These are phyloP conservation scores for Drosophila hamatofila DNA, from an alignment of 2,888 invertebrate species.

Conservation along the genomic window DNA sequence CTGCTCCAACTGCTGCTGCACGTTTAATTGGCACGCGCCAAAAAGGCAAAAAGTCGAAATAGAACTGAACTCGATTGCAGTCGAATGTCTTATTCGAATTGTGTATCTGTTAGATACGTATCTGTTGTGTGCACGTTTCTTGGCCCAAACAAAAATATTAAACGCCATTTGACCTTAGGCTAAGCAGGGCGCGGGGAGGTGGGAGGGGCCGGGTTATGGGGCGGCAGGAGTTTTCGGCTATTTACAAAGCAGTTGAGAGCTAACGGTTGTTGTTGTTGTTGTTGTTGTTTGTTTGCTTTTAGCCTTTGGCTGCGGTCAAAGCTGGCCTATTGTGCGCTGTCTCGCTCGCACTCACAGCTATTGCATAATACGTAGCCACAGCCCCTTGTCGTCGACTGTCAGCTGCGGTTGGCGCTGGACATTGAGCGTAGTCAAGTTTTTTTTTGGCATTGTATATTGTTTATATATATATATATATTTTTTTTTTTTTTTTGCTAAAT, in stretches of 20 bases:
- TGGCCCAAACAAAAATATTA: slow-evolving; percentile 66
- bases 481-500: neutral
- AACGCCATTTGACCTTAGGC: slow-evolving; percentile 81
- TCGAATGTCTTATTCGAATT: slow-evolving; percentile 70
- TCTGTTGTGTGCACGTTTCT: slow-evolving; percentile 45
- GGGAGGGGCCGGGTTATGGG: slow-evolving; percentile 3
- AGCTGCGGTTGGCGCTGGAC: slow-evolving; percentile 49
- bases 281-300: slow-evolving; percentile 61
- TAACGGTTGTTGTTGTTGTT: slow-evolving; percentile 48
- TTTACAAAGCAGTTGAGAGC: slow-evolving; percentile 60
- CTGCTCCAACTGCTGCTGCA: slow-evolving; percentile 24
- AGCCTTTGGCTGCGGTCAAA: slow-evolving; percentile 66
- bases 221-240: slow-evolving; percentile 33
- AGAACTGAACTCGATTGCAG: slow-evolving; percentile 29
- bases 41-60: slow-evolving; percentile 22
- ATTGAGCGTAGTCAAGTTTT: slow-evolving; percentile 11
- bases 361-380: slow-evolving; percentile 34
- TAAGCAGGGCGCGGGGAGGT: neutral
- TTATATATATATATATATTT: neutral
- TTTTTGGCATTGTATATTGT: slow-evolving; percentile 6
- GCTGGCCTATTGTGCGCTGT: neutral
- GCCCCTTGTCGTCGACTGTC: slow-evolving; percentile 46
- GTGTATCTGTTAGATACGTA: slow-evolving; percentile 66
- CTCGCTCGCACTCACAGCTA: slow-evolving; percentile 9
- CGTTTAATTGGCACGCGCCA: slow-evolving; percentile 79